Conservation (phyloP, 1,140 invertebrate genomes). For the Aphaenogaster rudis region DNA sequence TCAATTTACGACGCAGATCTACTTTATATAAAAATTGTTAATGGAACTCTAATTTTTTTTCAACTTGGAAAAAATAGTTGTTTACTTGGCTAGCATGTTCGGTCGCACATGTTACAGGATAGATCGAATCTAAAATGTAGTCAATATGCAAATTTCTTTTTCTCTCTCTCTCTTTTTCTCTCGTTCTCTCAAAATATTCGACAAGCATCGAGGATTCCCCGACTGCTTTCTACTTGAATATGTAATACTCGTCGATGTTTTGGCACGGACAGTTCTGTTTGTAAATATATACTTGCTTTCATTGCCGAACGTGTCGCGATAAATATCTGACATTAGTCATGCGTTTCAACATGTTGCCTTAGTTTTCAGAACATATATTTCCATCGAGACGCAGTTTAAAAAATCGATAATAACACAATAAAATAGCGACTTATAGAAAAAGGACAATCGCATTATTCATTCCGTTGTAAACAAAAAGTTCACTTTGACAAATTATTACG, state of each 20-base stretch:
- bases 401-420: not conserved
- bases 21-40: not conserved
- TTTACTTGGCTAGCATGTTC: not conserved
- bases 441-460: not conserved
- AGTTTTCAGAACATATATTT: slow-evolving; percentile 4
- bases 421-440: not conserved
- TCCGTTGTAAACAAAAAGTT: not conserved
- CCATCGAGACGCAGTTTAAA: not conserved
- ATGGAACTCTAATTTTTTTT: not conserved
- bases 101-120: not conserved
- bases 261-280: slow-evolving; percentile 34
- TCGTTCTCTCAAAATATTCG: slow-evolving; percentile 11
- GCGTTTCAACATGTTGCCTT: slow-evolving; percentile 1
- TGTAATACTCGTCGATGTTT: slow-evolving; percentile 36
- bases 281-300: slow-evolving; percentile 48
- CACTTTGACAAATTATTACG: not conserved
- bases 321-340: slow-evolving; percentile 43
- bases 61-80: not conserved
- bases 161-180: too few relatives aligned
- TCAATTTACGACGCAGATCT: not conserved
- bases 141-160: slow-evolving; percentile 33
- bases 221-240: slow-evolving; percentile 35
- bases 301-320: slow-evolving; percentile 37
- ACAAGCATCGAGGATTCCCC: not conserved
- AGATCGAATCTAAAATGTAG: slow-evolving; percentile 31